Evolutionary conservation across 2,797 vertebrate genomes (phyloP).

Genomic region (Ara ararauna): DNA sequence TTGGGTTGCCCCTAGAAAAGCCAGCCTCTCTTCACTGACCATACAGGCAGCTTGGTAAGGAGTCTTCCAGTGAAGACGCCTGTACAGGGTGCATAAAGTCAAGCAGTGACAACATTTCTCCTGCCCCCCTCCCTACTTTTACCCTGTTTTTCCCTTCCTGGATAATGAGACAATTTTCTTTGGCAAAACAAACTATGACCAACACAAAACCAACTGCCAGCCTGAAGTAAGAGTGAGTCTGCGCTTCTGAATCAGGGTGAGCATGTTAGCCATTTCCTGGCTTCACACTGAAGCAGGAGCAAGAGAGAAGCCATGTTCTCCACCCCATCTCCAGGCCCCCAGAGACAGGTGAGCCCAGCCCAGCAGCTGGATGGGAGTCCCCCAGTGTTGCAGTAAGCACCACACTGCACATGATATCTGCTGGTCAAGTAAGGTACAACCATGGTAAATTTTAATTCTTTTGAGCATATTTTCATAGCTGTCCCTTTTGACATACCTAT

Average conservation of each 20-base stretch:
- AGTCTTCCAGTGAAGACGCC: not conserved
- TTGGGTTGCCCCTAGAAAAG: not conserved
- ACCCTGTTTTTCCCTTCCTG: not conserved
- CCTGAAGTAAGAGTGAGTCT: not conserved
- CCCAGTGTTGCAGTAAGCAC: not conserved
- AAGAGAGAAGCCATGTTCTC: not conserved
- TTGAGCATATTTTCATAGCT: not conserved
- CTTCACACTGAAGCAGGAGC: not conserved
- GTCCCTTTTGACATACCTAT: not conserved
- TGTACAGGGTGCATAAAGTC: not conserved
- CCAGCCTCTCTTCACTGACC: not conserved
- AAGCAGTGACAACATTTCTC: not conserved
- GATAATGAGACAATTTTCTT: not conserved
- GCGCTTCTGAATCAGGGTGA: not conserved
- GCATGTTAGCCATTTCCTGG: not conserved
- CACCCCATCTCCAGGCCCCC: not conserved
- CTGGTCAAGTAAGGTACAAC: not conserved
- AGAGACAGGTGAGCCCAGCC: not conserved
- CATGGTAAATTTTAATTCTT: not conserved
- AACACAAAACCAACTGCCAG: not conserved
- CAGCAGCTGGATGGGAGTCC: not conserved
- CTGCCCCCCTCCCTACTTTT: not conserved
- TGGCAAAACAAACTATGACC: not conserved
- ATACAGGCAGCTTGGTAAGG: not conserved
- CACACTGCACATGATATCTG: not conserved